Base-by-base conservation (phyloP, 2,888 invertebrate genomes). In the Strigamia crassipes region DNA sequence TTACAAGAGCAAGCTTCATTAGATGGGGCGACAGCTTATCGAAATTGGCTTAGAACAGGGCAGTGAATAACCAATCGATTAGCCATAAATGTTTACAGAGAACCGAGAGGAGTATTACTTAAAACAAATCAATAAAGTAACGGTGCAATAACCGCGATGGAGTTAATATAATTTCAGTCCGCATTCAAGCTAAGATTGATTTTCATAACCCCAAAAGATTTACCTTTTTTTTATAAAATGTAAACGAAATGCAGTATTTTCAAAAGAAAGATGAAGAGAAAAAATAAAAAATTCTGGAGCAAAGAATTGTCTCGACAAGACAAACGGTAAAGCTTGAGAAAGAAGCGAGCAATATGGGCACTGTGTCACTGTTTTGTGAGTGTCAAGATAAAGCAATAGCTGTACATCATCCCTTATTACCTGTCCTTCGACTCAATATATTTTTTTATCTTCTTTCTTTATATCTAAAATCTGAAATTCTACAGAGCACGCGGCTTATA, bases 1-100 rank as follows among this genome's bases (percentile, higher is more conserved):
- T 23, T 61, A 61, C 61, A 61, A 61, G 61, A 61, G 61, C 61
- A 61, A 61, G 61, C 61, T 61, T 61, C 61, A 61, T 61, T 61
- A 61, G 61, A 61, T 61, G 61, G 61, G 61, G 61, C 61, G 23
- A 61, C 61, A 61, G 61, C 61, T 61, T 61, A 61, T 61, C 61
- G 61, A 61, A 61, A 61, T 61, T 61, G 61, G 61, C 61, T 61
- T 61, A 61, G 61, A 61, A 61, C 61, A n/a, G 21, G 10, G 61
- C 61, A 61, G 61, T 21, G 61, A 61, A 61, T 61, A 61, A 61
- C 61, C 61, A 61, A 61, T 61, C 61, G n/a, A 61, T 61, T 61
- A 61, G 61, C 61, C 12, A 61, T 61, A 61, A 61, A 61, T 61
- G 61, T 61, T 61, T 61, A 61, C 61, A 61, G 10, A 12, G 18